These are phyloP conservation scores for Rhynchotus rufescens DNA, from an alignment of 2,797 vertebrate species.

Conservation along the genomic window DNA sequence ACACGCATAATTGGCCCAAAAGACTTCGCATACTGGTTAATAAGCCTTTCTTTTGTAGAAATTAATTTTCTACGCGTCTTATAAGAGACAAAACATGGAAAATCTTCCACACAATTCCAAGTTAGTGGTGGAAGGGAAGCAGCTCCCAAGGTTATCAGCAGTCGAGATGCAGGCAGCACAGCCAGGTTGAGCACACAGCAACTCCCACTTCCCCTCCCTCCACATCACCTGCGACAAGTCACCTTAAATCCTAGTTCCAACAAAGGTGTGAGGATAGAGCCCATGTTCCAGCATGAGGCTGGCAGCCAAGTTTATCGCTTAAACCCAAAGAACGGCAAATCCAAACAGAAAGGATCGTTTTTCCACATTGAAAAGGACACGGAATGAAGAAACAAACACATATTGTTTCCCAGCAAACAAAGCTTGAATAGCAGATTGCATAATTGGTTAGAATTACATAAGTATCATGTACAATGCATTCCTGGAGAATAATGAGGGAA, in stretches of 20 bases:
- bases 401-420: conserved; percentile 37
- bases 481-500: conserved; percentile 34
- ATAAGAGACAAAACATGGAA: neutral
- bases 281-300: neutral
- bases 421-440: neutral
- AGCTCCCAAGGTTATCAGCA: neutral
- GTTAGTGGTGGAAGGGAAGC: neutral
- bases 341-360: neutral
- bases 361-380: neutral
- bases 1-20: neutral
- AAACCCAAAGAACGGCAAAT: neutral
- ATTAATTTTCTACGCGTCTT: neutral
- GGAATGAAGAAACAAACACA: neutral
- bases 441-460: neutral
- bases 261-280: neutral
- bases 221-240: neutral
- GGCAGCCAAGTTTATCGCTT: neutral
- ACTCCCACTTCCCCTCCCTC: neutral
- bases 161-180: neutral
- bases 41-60: neutral
- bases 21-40: neutral
- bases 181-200: neutral
- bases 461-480: neutral
- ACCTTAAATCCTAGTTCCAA: neutral
- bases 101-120: neutral